A percentile compares a stretch with the other conserved stretches of the same genome.
Evolutionary conservation across 2,113 vertebrate genomes (phyloP).

Genomic region (Antechinus stuartii): DNA sequence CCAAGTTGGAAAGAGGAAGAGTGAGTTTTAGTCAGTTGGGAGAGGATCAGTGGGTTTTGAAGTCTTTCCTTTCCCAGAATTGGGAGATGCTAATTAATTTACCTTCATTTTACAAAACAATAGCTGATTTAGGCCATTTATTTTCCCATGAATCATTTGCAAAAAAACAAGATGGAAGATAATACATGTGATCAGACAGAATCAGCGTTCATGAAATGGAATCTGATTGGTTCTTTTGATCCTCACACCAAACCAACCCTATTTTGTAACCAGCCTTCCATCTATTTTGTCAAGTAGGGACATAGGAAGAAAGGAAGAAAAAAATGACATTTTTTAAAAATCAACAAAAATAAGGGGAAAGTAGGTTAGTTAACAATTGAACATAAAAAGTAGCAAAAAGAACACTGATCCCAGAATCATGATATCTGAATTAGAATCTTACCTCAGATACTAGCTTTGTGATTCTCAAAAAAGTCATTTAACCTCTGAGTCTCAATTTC

Average conservation of each 20-base stretch:
- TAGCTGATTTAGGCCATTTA: background rate
- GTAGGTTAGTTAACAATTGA: background rate
- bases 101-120: background rate
- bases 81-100: background rate
- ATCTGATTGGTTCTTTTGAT: background rate
- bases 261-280: background rate
- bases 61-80: background rate
- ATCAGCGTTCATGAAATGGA: background rate
- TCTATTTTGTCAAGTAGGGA: background rate
- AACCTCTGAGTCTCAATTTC: background rate
- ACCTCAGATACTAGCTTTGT: background rate
- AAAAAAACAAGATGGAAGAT: background rate
- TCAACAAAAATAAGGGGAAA: background rate
- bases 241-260: background rate
- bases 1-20: background rate
- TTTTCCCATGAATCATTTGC: background rate
- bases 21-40: background rate
- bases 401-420: background rate
- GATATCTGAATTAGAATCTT: background rate
- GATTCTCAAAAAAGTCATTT: background rate
- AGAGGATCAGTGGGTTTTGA: background rate
- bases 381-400: background rate
- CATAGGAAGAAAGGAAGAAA: background rate
- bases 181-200: background rate
- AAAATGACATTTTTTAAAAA: background rate